Conservation (phyloP, 2,797 vertebrate species). For the Peromyscus attwateri region DNA sequence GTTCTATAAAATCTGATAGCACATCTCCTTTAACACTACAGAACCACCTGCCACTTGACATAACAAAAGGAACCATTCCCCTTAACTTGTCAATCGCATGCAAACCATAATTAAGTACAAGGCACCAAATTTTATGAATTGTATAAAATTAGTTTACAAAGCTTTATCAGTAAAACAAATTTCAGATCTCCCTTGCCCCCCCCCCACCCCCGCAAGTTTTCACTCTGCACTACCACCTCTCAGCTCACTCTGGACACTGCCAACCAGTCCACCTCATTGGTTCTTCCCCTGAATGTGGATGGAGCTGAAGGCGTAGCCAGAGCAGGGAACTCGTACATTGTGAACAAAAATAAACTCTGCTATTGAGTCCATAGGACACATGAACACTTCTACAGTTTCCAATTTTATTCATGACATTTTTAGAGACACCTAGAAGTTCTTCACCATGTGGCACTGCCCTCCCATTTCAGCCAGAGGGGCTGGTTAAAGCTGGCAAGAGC, state of each 20-base stretch:
- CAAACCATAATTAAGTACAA: constrained; percentile 84
- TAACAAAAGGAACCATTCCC: constrained; percentile 68
- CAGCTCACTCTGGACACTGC: constrained; percentile 37
- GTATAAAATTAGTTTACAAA: constrained; percentile 84
- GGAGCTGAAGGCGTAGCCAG: constrained; percentile 69
- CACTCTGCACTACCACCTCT: constrained; percentile 66
- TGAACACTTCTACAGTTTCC: constrained; percentile 75
- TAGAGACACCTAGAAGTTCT: constrained; percentile 73
- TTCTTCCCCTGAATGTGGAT: constrained; percentile 69
- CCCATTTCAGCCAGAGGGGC: constrained; percentile 37
- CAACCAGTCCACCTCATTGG: constrained; percentile 51
- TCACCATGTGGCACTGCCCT: constrained; percentile 57
- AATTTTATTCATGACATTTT: constrained; percentile 75
- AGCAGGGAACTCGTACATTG: constrained; percentile 75
- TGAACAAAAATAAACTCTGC: constrained; percentile 81
- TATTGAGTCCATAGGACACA: constrained; percentile 86
- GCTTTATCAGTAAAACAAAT: constrained; percentile 75
- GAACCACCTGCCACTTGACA: constrained; percentile 69
- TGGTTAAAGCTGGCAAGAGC: constrained; percentile 60
- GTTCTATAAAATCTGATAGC: constrained; percentile 61
- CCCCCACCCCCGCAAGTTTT: constrained; percentile 50
- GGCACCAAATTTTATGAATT: constrained; percentile 87
- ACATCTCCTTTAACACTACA: constrained; percentile 78
- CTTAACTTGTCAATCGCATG: constrained; percentile 80
- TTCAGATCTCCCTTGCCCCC: constrained; percentile 54